Percentiles rank a stretch among this genome's conserved stretches.
Evolutionary conservation across 2,797 vertebrate genomes (phyloP).

Genomic region (Pangasius krempfi): DNA sequence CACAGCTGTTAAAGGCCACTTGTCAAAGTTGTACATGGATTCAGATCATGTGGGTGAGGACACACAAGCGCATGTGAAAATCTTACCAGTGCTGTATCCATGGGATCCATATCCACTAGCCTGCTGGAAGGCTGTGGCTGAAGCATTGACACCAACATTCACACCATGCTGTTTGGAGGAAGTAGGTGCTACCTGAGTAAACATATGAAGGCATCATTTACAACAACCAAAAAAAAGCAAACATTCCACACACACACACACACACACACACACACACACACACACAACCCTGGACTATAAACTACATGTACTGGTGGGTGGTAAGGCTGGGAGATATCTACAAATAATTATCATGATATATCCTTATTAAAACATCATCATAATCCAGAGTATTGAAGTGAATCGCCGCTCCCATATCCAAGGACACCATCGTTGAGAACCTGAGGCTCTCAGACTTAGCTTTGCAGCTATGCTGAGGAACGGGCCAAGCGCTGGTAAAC

Average conservation of each 20-base stretch:
- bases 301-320: not conserved
- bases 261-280: not conserved
- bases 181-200: conserved; percentile 91
- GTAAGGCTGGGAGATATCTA: not conserved
- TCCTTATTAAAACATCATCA: not conserved
- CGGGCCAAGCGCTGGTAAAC: too few relatives aligned
- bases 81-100: conserved; percentile 94
- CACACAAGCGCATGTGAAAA: not conserved
- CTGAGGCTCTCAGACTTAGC: not conserved
- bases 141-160: conserved; percentile 94
- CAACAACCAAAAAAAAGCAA: not conserved
- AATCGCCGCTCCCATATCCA: not conserved
- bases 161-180: conserved; percentile 98
- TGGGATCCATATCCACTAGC: conserved; percentile 97
- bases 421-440: not conserved
- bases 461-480: too few relatives aligned
- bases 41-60: not conserved
- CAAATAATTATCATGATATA: not conserved
- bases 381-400: not conserved
- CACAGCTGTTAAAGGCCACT: not conserved
- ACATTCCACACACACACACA: not conserved
- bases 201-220: not conserved
- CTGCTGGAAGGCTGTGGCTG: conserved; percentile 94
- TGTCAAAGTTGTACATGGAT: not conserved
- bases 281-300: not conserved